Evolutionary conservation across 2,113 vertebrate species (phyloP).

Genomic region (Amia ocellicauda): DNA sequence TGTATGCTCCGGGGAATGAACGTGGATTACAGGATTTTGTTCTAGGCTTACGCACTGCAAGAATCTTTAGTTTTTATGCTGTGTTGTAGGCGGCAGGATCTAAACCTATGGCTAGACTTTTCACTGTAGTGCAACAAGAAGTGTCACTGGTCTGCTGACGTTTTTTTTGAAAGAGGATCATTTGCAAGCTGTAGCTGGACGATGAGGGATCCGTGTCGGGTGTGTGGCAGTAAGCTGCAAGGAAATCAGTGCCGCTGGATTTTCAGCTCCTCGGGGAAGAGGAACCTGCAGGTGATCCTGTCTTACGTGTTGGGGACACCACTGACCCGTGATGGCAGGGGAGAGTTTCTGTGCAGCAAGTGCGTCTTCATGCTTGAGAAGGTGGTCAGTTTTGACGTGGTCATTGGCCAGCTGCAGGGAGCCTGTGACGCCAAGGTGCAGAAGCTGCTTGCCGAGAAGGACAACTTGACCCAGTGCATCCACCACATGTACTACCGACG

Average conservation of each 20-base stretch:
- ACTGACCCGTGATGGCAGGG: constrained; percentile 55
- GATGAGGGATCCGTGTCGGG: constrained; percentile 62
- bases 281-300: constrained; percentile 61
- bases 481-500: constrained; percentile 57
- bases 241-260: constrained; percentile 69
- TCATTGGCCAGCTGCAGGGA: constrained; percentile 51
- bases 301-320: constrained; percentile 58
- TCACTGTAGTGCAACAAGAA: not conserved
- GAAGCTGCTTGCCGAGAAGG: constrained; percentile 54
- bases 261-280: constrained; percentile 55
- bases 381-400: constrained; percentile 57
- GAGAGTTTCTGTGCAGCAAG: constrained; percentile 68
- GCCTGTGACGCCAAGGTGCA: constrained; percentile 47
- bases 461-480: constrained; percentile 57
- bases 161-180: constrained; percentile 6
- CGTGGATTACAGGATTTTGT: constrained; percentile 19
- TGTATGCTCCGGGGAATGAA: not conserved
- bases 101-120: not conserved
- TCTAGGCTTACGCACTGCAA: not conserved
- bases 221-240: constrained; percentile 53
- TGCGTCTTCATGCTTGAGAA: constrained; percentile 68
- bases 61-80: not conserved
- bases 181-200: too few species aligned
- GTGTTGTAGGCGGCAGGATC: not conserved
- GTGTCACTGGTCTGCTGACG: not conserved